A percentile compares a stretch with the other conserved stretches of the same genome.
These are phyloP conservation scores for Struthidea cinerea DNA, from an alignment of 2,113 vertebrate species.

Conservation along the genomic window DNA sequence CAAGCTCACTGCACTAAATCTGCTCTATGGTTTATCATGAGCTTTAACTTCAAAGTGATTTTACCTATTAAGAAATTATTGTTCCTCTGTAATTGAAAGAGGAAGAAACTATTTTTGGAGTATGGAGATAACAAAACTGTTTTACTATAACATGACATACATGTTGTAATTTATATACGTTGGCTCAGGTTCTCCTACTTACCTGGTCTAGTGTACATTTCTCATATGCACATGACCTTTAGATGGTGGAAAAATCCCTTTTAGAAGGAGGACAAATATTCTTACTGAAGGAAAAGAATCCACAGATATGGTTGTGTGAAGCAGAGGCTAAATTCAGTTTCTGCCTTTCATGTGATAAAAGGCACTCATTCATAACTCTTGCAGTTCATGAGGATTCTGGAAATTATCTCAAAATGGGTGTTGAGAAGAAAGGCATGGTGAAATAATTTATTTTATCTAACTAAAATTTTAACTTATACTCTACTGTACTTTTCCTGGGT, in stretches of 20 bases:
- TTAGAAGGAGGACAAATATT: neutral
- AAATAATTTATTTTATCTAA: neutral
- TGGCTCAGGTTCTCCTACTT: slow-evolving; percentile 12
- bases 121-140: slow-evolving; percentile 48
- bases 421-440: neutral
- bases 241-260: neutral
- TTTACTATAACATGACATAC: neutral
- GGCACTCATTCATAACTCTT: neutral
- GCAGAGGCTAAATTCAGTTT: slow-evolving; percentile 37
- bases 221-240: neutral
- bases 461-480: neutral
- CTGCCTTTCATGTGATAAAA: slow-evolving; percentile 28
- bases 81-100: slow-evolving; percentile 40
- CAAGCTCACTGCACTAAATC: slow-evolving; percentile 62
- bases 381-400: neutral
- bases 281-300: neutral
- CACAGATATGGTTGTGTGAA: neutral
- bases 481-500: neutral
- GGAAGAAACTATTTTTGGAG: slow-evolving; percentile 52
- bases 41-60: slow-evolving; percentile 51
- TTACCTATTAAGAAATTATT: slow-evolving; percentile 45
- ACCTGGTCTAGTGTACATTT: slow-evolving; percentile 10
- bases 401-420: slow-evolving; percentile 2
- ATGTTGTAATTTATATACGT: neutral
- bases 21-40: slow-evolving; percentile 48